These are phyloP conservation scores for Berghia stephanieae DNA, from an alignment of 1,140 invertebrate genomes.

Conservation along the genomic window DNA sequence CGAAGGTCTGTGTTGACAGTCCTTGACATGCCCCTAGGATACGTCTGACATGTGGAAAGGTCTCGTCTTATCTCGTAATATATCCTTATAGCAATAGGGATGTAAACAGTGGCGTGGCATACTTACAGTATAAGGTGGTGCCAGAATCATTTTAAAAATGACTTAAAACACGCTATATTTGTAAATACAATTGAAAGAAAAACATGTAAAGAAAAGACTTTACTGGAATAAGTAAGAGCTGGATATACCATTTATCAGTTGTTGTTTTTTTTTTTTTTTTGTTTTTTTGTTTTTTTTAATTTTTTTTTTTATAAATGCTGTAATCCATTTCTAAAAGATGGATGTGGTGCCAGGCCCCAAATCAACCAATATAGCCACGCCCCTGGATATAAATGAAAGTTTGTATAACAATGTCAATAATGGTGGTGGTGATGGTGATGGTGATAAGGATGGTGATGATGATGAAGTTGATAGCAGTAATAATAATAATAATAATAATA, in stretches of 20 bases:
- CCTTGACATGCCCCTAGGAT: background rate
- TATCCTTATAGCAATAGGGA: background rate
- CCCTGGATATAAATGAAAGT: background rate
- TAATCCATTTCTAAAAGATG: no score
- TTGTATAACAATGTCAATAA: background rate
- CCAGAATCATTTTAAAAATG: no score
- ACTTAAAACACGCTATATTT: no score
- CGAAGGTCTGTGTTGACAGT: background rate
- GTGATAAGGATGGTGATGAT: background rate
- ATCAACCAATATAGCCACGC: no score
- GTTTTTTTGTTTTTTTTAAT: no score
- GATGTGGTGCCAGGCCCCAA: no score
- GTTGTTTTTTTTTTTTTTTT: no score
- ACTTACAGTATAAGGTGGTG: no score
- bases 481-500: no score
- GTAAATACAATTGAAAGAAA: no score
- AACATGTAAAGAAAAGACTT: background rate
- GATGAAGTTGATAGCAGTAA: no score
- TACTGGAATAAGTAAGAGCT: conserved; percentile 17
- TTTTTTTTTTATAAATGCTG: no score
- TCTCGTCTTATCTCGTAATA: background rate
- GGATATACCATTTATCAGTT: background rate
- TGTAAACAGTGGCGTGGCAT: conserved; percentile 8
- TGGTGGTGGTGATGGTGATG: background rate
- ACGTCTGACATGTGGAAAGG: background rate